A percentile compares a stretch with the other conserved stretches of the same genome.
These are phyloP conservation scores for Zoanthus solanderi DNA, from an alignment of 92 coral and sea anemone genomes.

Conservation along the genomic window DNA sequence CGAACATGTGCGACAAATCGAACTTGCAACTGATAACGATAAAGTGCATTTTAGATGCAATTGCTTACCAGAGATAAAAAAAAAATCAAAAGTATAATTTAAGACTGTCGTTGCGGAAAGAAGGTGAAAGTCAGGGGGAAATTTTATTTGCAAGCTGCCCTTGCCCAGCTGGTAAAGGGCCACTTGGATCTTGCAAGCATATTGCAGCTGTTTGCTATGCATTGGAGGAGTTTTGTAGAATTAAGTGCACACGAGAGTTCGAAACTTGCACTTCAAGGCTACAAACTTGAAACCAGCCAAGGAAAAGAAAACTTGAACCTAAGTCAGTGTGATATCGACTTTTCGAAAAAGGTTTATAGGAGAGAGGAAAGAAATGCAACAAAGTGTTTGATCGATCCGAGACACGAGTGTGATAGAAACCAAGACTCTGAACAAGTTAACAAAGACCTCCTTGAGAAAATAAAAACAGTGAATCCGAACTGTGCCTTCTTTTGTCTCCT, in stretches of 20 bases:
- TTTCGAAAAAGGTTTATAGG: conserved; percentile 27
- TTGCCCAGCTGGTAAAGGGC: conserved; percentile 78
- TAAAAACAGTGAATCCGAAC: conserved; percentile 61
- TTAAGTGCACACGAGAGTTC: conserved; percentile 59
- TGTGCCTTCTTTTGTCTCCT: conserved; percentile 73
- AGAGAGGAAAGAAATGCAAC: conserved; percentile 17
- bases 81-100: conserved; percentile 46
- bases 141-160: conserved; percentile 69
- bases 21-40: conserved; percentile 55
- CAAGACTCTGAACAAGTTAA: conserved; percentile 37
- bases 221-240: conserved; percentile 62
- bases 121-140: conserved; percentile 68
- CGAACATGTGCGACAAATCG: conserved; percentile 72
- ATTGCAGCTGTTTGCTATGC: conserved; percentile 72
- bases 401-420: conserved; percentile 1
- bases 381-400: conserved; percentile 15
- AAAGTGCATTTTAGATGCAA: conserved; percentile 65
- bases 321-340: conserved; percentile 6
- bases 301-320: conserved; percentile 56
- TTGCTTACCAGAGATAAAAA: conserved; percentile 73
- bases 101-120: conserved; percentile 64
- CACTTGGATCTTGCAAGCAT: conserved; percentile 67
- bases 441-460: conserved; percentile 66
- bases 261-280: conserved; percentile 63
- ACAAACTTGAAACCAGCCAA: conserved; percentile 69